Evolutionary conservation across 1,140 invertebrate genomes (phyloP).

Genomic region (Eurosta solidaginis): DNA sequence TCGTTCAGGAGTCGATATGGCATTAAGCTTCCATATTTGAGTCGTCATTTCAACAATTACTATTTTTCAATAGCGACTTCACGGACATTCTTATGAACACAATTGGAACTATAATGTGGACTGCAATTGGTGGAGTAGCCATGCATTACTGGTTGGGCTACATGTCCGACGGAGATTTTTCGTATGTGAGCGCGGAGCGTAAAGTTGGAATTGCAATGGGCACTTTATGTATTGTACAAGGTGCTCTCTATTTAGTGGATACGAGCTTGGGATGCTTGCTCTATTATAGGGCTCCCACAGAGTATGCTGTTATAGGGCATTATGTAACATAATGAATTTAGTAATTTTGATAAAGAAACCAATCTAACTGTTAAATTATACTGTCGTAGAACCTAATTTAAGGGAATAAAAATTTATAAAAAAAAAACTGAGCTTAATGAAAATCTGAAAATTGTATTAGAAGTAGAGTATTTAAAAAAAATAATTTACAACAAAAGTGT

Average conservation of each 20-base stretch:
- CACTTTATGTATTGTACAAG: slow-evolving; percentile 75
- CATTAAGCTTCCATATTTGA: no score
- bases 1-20: no score
- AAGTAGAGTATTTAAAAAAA: no score
- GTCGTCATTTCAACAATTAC: no score
- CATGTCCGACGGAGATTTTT: slow-evolving; percentile 74
- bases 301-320: slow-evolving; percentile 2
- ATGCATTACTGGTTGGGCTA: slow-evolving; percentile 87
- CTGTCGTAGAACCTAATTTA: no score
- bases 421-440: no score
- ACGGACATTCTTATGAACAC: slow-evolving; percentile 85
- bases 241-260: slow-evolving; percentile 77
- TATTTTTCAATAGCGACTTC: slow-evolving; percentile 62
- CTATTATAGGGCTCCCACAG: slow-evolving; percentile 66
- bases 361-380: no score
- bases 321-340: background rate
- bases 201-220: slow-evolving; percentile 80
- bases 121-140: slow-evolving; percentile 80
- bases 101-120: slow-evolving; percentile 79
- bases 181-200: slow-evolving; percentile 70
- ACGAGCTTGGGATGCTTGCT: slow-evolving; percentile 75
- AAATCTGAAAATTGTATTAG: no score
- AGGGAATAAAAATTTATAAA: no score
- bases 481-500: no score
- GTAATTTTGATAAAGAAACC: no score